Conservation (phyloP, 2,888 invertebrate species). For the Xanthia togata region DNA sequence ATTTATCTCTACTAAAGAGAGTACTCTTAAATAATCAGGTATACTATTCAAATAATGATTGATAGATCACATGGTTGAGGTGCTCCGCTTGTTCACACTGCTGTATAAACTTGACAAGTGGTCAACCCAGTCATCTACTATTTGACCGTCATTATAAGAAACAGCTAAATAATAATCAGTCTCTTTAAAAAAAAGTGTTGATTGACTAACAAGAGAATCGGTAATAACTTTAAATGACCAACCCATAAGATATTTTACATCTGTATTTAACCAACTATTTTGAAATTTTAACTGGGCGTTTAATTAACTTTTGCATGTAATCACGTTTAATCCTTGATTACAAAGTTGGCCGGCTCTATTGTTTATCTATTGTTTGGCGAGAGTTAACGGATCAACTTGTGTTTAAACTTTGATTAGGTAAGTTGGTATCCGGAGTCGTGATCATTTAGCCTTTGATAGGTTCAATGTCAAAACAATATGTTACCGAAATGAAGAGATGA, state of each 20-base stretch:
- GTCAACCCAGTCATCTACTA: conserved; percentile 4
- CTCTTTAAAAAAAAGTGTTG: conserved; percentile 32
- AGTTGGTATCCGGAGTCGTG: conserved; percentile 62
- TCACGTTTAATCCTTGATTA: conserved; percentile 57
- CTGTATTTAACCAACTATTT: conserved; percentile 38
- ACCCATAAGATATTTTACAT: conserved; percentile 53
- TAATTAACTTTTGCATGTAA: conserved; percentile 63
- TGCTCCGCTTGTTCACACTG: neutral
- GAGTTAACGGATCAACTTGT: conserved; percentile 65
- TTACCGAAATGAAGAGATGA: conserved; percentile 47
- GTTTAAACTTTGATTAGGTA: conserved; percentile 68
- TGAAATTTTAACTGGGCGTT: conserved; percentile 37
- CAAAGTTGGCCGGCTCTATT: conserved; percentile 60
- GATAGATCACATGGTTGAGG: conserved; percentile 8
- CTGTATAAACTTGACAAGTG: conserved; percentile 18
- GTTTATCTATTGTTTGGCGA: conserved; percentile 64
- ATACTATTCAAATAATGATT: conserved; percentile 40
- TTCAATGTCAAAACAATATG: conserved; percentile 65
- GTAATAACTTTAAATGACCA: conserved; percentile 29
- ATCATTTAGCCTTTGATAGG: conserved; percentile 68
- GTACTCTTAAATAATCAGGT: conserved; percentile 56
- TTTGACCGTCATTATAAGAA: conserved; percentile 13
- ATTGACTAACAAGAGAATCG: conserved; percentile 21
- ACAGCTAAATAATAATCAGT: conserved; percentile 42
- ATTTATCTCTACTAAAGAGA: conserved; percentile 43